Evolutionary conservation across 2,888 invertebrate genomes (phyloP), one percentile per base, ranked within the genome.

Genomic region (Halictus ligatus): DNA sequence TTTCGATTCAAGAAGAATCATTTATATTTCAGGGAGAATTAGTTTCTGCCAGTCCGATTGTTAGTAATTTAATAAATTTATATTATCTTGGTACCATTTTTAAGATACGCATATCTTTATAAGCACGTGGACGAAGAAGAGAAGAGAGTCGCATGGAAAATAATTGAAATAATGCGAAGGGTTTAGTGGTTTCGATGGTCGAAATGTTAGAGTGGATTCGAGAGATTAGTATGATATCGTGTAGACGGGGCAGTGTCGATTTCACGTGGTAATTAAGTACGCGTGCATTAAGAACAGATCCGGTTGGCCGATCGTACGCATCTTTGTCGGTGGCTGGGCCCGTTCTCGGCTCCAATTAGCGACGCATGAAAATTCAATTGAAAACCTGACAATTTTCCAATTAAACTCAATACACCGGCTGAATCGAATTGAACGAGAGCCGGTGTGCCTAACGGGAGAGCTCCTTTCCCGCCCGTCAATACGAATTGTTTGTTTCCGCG

Each of bases 331-430:
- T n/a, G 12, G 35, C 18, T 74, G 29, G 12, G 35, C 40, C n/a
- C 50, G 35, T 48, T 54, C 15, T 8, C 75, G 72, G 60, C 25
- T 72, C 29, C 69, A 85, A 84, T 85, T 85, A 79, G 25, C 75
- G 77, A 35, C 75, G 72, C 67, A 85, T 85, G 85, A 58, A 85
- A 85, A 85, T 85, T 85, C 85, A 75, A 85, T 85, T 85, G 80
- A 80, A 85, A 85, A 85, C 85, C 72, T 76, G 85, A 85, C 85
- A 85, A 85, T 85, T 85, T 85, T 85, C 85, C 85, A 85, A 85
- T 85, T 85, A 85, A 54, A 58, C 80, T 79, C 75, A 85, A 85
- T 85, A 85, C 75, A 12, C 75, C 75, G 85, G 58, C 79, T 85
- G 67, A 85, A 80, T 79, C 75, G 85, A 85, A 80, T 85, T 85